Base-by-base conservation (phyloP, 2,113 vertebrate species). In the Rhinoptilus africanus region DNA sequence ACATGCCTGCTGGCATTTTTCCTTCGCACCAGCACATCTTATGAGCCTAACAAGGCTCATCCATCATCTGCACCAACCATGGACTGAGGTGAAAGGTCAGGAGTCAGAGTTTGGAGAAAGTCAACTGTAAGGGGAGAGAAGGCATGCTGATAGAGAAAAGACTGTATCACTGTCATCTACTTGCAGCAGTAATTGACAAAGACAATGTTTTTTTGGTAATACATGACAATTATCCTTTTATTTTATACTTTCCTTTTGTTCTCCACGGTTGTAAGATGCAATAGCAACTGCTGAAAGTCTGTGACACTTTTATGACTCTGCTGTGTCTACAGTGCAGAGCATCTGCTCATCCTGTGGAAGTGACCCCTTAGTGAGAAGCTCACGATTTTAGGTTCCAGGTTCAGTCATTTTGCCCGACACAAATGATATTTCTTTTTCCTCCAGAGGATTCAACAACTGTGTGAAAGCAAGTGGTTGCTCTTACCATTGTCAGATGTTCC, bases 1-100 rank as follows among this genome's bases (percentile, higher is more conserved):
- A 81, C 39, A 60, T 54, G 66, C 71, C 81, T 3, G 3, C 59
- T 85, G 74, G 89, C 82, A 59, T 83, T 82, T 92, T 88, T 80
- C 75, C 93, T 88, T 92, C 16, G 3, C 66, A 72, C 37, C 45
- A 79, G 85, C 50, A 64, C 83, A 93, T 67, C 87, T 75, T 87
- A 78, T 6, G 47, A 85, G 45, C 41, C 63, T 96, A 94, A 96
- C 85, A 88, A 94, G 95, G 63, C 81, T 96, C 92, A 97, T 96
- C 85, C 85, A 96, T 97, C 96, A 96, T 93, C 67, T 63, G 47
- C 50, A 63, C 47, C 92, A 96, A 94, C 87, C 69, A 81, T 35
- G 60, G 72, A 54, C 84, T 59, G 54, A 91, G 93, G 95, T 92
- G 84, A 96, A 91, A 96, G 94, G 91, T 94, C 91, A 94, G 64